A percentile compares a stretch with the other conserved stretches of the same genome.
Evolutionary conservation across 1,140 invertebrate species (phyloP).

Genomic region (Riptortus pedestris): DNA sequence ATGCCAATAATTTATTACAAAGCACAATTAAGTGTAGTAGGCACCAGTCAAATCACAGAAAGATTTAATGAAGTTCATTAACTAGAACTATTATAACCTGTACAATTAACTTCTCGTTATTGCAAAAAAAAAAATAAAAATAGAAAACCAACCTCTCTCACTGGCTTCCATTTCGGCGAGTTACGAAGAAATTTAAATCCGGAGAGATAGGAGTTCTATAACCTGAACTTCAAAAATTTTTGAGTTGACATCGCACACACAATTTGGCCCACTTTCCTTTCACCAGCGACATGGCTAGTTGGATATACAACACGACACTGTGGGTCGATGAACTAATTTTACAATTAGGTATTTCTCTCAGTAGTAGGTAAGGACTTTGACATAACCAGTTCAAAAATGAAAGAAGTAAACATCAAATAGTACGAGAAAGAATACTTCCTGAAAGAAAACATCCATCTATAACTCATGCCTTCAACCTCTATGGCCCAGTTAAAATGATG

Average conservation of each 20-base stretch:
- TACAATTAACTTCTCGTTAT: neutral
- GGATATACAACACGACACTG: conserved; percentile 7
- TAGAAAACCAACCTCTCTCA: conserved; percentile 19
- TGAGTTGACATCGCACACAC: conserved; percentile 8
- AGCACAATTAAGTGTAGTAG: no score
- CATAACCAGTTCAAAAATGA: no score
- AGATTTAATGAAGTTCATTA: no score
- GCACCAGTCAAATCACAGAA: no score
- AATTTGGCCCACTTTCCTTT: conserved; percentile 26
- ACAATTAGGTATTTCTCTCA: no score
- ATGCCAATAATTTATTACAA: neutral
- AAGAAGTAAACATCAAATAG: no score
- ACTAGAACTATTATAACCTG: neutral
- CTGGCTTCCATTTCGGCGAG: conserved; percentile 15
- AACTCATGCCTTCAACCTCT: no score
- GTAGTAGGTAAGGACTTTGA: no score
- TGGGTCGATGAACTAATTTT: conserved; percentile 26
- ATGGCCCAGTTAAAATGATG: no score
- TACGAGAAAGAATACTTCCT: no score
- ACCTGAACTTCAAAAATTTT: neutral
- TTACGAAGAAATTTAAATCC: neutral
- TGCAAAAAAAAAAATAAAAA: neutral
- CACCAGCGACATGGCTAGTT: conserved; percentile 23
- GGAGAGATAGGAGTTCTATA: neutral
- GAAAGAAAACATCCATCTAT: no score